Conservation (phyloP, 2,797 vertebrate genomes). For the Ataeniobius toweri region DNA sequence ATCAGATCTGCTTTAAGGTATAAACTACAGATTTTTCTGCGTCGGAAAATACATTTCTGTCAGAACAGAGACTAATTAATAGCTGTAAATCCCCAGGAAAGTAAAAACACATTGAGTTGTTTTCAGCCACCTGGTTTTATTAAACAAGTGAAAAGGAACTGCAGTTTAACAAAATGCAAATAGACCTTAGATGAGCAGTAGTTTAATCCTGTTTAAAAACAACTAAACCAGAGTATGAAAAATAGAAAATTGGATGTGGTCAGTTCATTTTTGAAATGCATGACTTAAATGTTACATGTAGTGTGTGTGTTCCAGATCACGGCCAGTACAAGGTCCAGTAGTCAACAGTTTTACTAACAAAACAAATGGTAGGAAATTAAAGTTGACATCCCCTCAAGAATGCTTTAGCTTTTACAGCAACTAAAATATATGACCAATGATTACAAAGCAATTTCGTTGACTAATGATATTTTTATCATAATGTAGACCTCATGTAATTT, state of each 20-base stretch:
- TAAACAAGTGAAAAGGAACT: conserved; percentile 74
- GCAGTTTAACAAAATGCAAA: conserved; percentile 63
- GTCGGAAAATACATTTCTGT: too few species aligned
- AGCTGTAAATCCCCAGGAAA: too few species aligned
- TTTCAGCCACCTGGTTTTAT: conserved; percentile 67
- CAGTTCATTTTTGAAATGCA: conserved; percentile 34
- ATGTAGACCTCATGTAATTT: conserved; percentile 21
- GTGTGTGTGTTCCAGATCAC: conserved; percentile 31
- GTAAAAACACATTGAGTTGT: neutral
- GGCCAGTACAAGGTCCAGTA: conserved; percentile 35
- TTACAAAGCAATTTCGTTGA: neutral
- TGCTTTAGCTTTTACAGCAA: conserved; percentile 8
- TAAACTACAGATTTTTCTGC: neutral
- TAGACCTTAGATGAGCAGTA: conserved; percentile 46
- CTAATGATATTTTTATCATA: neutral
- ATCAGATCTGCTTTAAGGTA: neutral
- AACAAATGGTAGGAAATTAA: conserved; percentile 34
- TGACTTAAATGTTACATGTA: conserved; percentile 21
- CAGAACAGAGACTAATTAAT: neutral
- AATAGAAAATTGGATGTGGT: conserved; percentile 26
- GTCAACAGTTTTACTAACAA: conserved; percentile 40
- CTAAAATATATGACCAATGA: neutral
- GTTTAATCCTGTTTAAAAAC: conserved; percentile 29
- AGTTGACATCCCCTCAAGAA: conserved; percentile 27
- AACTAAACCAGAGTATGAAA: conserved; percentile 38